Evolutionary conservation across 2,888 invertebrate genomes (phyloP), one percentile per base, ranked within the genome.

Genomic region (Uloborus plumipes): DNA sequence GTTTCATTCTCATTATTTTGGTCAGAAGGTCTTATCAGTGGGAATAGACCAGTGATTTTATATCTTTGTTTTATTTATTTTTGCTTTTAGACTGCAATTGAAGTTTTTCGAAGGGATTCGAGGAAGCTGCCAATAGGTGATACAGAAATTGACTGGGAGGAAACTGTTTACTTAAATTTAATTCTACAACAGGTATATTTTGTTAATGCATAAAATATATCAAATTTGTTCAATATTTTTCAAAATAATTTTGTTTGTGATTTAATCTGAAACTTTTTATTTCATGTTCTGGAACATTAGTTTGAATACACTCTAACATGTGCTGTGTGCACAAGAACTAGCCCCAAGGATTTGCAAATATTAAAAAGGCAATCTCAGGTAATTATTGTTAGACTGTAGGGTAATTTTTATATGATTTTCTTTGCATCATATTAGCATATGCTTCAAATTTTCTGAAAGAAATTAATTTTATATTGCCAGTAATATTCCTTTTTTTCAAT

Each of bases 71-170:
- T 26, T 53, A 9, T 49, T 26, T 59, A 9, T 61, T 26, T 50
- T n/a, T n/a, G n/a, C n/a, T n/a, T 73, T 26, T 90, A 97, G 94
- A 96, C 96, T 88, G 95, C 95, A 90, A 94, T 99, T 86, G 98
- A 99, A 91, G 99, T 99, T 86, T 98, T 96, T 91, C 94, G 99
- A 85, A 96, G 97, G 90, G 97, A 98, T 90, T 98, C 98, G 88
- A 94, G 96, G 88, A 97, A 98, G 90, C 91, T 98, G 88, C 99
- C 99, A 71, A 95, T 98, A 88, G 96, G 96, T 84, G 98, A 99
- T 91, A 94, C 95, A 61, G 95, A 95, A 88, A 94, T 98, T 87
- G 98, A 99, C 90, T 99, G 99, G 99, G 98, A 99, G 90, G 99
- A 99, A 91, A 99, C 98, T 79, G 97, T 99, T 85, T 99, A 98